Evolutionary conservation across 2,888 invertebrate genomes (phyloP), one percentile per base, ranked within the genome.

Genomic region (Diarsia brunnea): DNA sequence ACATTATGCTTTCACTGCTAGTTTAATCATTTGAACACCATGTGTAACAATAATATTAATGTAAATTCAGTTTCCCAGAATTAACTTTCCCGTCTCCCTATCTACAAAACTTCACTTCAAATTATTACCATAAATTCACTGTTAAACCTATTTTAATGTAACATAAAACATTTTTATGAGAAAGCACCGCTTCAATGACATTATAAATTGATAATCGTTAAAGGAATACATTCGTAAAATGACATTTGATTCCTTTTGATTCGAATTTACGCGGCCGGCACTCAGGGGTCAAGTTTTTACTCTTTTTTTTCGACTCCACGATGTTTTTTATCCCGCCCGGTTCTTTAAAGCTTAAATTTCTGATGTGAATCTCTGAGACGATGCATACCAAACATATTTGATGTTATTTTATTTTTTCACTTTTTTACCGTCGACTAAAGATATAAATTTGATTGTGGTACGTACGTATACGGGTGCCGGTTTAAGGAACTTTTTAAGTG

Each of bases 381-480:
- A 93, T 91, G 95, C 96, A 96, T 96, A 95, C 96, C 96, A 92
- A 92, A 93, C 96, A 96, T 96, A 94, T 95, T 96, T 95, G 95
- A 95, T 94, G 93, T 93, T 94, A 90, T 92, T 94, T 92, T 91
- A 92, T 92, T 90, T 91, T 90, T 92, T 93, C 73, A 81, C 80
- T 88, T 93, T 93, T 93, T 91, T 89, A 88, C 88, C 87, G 81
- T 89, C 89, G 89, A 78, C 84, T 89, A 84, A 85, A 89, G 91
- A 93, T 81, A 94, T 95, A 95, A 95, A 94, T 93, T 93, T 92
- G 94, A 94, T 91, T 91, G 92, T 89, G 91, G 89, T 90, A 86
- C 84, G 65, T 72, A 67, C 69, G 53, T 88, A 89, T 89, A 88
- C 91, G 91, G 92, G 89, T 89, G 92, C 91, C 84, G 84, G 89